Evolutionary conservation across 2,888 invertebrate genomes (phyloP).

Genomic region (Neocrepidodera transversa): DNA sequence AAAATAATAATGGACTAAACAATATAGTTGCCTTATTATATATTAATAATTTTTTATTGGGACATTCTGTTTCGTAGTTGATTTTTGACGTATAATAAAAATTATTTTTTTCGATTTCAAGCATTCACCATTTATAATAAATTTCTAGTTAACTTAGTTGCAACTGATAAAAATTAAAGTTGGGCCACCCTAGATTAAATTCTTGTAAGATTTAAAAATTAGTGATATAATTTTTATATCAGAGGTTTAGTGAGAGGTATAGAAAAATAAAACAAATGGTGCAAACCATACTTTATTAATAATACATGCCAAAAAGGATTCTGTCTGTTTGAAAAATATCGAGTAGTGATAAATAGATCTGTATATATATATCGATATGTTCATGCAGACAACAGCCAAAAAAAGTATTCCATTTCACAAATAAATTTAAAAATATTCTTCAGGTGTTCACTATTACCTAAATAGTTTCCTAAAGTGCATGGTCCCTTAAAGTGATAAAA

Average conservation of each 20-base stretch:
- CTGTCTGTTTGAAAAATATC: conserved; percentile 32
- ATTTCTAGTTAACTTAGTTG: too few relatives aligned
- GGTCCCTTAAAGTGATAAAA: conserved; percentile 30
- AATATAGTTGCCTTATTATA: too few relatives aligned
- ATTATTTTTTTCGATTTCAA: too few relatives aligned
- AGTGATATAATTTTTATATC: not conserved
- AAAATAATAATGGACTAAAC: too few relatives aligned
- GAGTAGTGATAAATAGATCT: conserved; percentile 24
- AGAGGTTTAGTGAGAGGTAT: conserved; percentile 15
- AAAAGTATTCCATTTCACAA: conserved; percentile 19
- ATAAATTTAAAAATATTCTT: conserved; percentile 18
- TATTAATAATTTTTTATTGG: too few relatives aligned
- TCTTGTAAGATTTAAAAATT: too few relatives aligned
- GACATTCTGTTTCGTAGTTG: too few relatives aligned
- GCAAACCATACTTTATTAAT: conserved; percentile 46
- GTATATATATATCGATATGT: conserved; percentile 20
- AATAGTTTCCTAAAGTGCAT: conserved; percentile 29
- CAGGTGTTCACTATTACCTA: conserved; percentile 18
- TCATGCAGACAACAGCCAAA: conserved; percentile 38
- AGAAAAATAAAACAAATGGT: conserved; percentile 41
- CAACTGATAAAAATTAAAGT: too few relatives aligned
- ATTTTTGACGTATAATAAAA: too few relatives aligned
- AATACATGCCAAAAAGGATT: conserved; percentile 46
- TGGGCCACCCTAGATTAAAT: too few relatives aligned
- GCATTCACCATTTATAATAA: too few relatives aligned